These are phyloP conservation scores for Drosophila aff. DNA, from an alignment of 1,140 invertebrate species.

Conservation along the genomic window DNA sequence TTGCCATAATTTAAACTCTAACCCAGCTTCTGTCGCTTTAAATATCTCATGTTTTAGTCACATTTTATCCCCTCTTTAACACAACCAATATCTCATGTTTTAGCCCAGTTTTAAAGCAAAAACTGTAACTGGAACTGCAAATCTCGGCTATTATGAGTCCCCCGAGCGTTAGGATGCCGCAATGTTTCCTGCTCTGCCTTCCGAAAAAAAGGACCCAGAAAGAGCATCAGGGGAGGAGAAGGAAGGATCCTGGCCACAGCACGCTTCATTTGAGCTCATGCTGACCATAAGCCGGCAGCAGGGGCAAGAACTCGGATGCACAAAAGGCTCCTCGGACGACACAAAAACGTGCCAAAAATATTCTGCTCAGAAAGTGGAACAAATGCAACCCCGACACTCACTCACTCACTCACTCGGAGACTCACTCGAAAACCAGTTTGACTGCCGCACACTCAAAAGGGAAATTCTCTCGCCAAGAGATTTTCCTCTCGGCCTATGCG, in stretches of 20 bases:
- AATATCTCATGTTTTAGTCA: conserved; percentile 13
- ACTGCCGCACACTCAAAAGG: conserved; percentile 13
- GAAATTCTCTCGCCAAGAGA: conserved; percentile 23
- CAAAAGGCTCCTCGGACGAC: conserved; percentile 45
- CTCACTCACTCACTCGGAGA: conserved; percentile 5
- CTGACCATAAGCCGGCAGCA: conserved; percentile 53
- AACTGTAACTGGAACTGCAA: conserved; percentile 48
- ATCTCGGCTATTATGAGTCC: conserved; percentile 73
- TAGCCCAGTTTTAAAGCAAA: conserved; percentile 6
- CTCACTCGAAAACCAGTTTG: conserved; percentile 41
- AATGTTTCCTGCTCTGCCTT: conserved; percentile 57
- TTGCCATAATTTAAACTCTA: conserved; percentile 1
- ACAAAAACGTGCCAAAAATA: conserved; percentile 59
- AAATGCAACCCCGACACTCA: conserved; percentile 50
- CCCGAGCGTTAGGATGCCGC: conserved; percentile 51
- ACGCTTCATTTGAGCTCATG: conserved; percentile 61
- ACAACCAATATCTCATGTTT: conserved; percentile 10
- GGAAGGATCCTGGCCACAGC: conserved; percentile 27
- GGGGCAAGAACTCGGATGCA: conserved; percentile 64
- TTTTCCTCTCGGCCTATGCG: conserved; percentile 13
- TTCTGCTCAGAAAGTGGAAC: conserved; percentile 70
- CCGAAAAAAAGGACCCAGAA: background rate
- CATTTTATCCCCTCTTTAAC: background rate
- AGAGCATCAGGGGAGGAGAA: background rate
- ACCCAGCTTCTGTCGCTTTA: conserved; percentile 1